Base-by-base conservation (phyloP, 2,113 vertebrate genomes). In the Macheiramphus alcinus region DNA sequence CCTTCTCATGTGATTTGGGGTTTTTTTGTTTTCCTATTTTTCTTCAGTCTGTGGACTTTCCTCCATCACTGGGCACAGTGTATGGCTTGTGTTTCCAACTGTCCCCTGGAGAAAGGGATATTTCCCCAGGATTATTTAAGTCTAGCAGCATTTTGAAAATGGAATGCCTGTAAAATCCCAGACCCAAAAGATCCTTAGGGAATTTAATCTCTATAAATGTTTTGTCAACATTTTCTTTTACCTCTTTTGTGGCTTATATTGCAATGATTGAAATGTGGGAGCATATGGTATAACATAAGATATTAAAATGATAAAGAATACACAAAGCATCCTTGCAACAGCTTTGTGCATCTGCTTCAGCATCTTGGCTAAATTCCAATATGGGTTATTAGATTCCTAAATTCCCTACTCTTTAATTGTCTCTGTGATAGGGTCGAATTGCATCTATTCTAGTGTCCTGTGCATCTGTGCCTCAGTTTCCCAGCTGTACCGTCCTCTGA, bases 111-210 rank as follows among this genome's bases (percentile, higher is more conserved):
- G 96, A 97, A 97, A 90, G 45, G 23, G 18, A 52, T 96, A 74
- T 88, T 92, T 98, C 94, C 96, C 93, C 81, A 96, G 92, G 96
- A 97, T 96, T 97, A 98, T 98, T 98, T 98, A 98, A 97, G 96
- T 98, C 96, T 97, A 86, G 67, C 90, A 86, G 62, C 52, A 48
- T 91, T 92, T 95, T 91, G 92, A 81, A 92, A 95, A 81, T 83
- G 71, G 84, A 94, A 88, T 76, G 90, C 63, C 74, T 95, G 48
- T 82, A 97, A 97, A 95, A 96, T 86, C 78, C 83, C 92, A 92
- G 79, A 81, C 80, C 58, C 50, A 68, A 93, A 92, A 73, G 73
- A 92, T 92, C 92, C 80, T 75, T 88, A 87, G 67, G 80, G 94
- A 95, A 92, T 95, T 95, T 88, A 81, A 86, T 97, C 96, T 95